A percentile compares a stretch with the other conserved stretches of the same genome.
Evolutionary conservation across 2,888 invertebrate species (phyloP).

Genomic region (Didymodactylos carnosus): DNA sequence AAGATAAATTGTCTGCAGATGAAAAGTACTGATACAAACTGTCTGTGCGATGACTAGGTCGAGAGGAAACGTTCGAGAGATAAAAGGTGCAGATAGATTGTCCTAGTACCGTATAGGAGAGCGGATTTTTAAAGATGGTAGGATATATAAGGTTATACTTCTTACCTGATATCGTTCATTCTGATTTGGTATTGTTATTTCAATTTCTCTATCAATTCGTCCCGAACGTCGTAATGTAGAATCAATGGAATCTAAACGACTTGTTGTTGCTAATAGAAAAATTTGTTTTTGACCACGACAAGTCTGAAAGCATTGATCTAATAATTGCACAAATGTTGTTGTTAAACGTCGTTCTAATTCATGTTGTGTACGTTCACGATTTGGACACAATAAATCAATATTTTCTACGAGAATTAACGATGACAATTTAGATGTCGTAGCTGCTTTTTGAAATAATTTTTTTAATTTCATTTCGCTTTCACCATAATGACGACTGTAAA

Average conservation of each 20-base stretch:
- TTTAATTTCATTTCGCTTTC: slow-evolving; percentile 10
- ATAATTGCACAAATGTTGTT: background rate
- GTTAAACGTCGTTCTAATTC: slow-evolving; percentile 8
- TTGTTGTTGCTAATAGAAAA: slow-evolving; percentile 7
- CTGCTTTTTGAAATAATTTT: slow-evolving; percentile 7
- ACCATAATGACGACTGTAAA: slow-evolving; percentile 11
- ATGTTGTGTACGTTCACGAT: slow-evolving; percentile 5
- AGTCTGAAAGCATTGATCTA: too few relatives aligned
- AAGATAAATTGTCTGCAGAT: too few relatives aligned
- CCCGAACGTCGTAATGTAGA: slow-evolving; percentile 6
- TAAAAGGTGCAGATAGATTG: too few relatives aligned
- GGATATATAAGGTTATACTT: background rate
- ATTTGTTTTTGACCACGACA: slow-evolving; percentile 2
- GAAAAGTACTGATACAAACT: too few relatives aligned
- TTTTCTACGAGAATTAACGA: slow-evolving; percentile 8
- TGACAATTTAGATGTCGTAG: background rate
- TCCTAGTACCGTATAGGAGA: too few relatives aligned
- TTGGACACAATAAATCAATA: slow-evolving; percentile 6
- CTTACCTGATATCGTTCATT: slow-evolving; percentile 4
- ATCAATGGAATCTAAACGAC: slow-evolving; percentile 8
- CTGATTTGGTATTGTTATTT: slow-evolving; percentile 11
- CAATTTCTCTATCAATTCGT: slow-evolving; percentile 13
- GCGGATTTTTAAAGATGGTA: background rate
- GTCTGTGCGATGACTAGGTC: too few relatives aligned
- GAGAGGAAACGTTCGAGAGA: too few relatives aligned